Evolutionary conservation across 1,140 invertebrate genomes (phyloP).

Genomic region (Asobara japonica): DNA sequence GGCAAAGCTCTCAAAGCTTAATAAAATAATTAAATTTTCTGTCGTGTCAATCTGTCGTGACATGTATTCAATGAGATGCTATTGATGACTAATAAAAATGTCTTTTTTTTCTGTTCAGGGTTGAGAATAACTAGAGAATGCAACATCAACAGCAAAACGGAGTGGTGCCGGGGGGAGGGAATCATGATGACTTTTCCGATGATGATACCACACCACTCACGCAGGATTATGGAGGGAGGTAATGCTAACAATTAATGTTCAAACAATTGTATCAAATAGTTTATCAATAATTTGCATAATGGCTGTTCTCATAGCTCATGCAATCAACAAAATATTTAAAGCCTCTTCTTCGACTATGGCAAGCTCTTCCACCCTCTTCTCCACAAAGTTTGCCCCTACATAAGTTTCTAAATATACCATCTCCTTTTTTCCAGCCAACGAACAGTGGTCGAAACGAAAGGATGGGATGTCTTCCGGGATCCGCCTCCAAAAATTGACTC

Average conservation of each 20-base stretch:
- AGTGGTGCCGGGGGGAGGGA: constrained; percentile 72
- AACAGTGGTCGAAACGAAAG: constrained; percentile 87
- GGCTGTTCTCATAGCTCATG: too few species aligned
- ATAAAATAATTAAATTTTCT: too few species aligned
- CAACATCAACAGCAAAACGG: constrained; percentile 66
- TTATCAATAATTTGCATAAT: too few species aligned
- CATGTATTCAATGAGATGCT: too few species aligned
- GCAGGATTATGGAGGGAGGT: constrained; percentile 89
- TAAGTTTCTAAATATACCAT: not conserved
- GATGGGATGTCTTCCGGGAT: constrained; percentile 95
- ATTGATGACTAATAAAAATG: not conserved
- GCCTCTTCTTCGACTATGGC: too few species aligned
- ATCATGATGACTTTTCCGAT: constrained; percentile 81
- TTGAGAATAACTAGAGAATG: constrained; percentile 53
- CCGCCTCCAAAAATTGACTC: constrained; percentile 88
- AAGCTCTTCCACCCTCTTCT: not conserved
- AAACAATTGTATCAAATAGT: too few species aligned
- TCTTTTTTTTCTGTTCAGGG: not conserved
- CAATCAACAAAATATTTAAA: too few species aligned
- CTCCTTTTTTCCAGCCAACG: constrained; percentile 74
- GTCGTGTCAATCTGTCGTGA: too few species aligned
- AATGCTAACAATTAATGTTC: too few species aligned
- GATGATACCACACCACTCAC: constrained; percentile 85
- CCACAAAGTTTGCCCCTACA: too few species aligned
- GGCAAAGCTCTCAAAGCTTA: too few species aligned